phyloP scores from a whole-genome alignment of 2,888 invertebrate species.

The Rhynchonema sp. region DNA sequence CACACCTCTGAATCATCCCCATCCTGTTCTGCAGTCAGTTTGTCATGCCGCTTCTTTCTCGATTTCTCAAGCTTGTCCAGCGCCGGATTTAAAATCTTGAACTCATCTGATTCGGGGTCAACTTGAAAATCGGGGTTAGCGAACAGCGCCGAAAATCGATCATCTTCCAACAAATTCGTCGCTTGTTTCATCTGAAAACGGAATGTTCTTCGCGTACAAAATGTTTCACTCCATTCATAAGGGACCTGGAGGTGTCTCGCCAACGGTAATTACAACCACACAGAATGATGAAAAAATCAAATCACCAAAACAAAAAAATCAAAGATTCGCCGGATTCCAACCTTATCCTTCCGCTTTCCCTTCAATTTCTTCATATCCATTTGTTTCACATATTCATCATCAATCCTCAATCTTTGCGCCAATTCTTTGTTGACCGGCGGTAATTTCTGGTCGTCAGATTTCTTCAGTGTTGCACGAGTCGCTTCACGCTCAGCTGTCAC shows the following conservation, averaged over 20 bases:
- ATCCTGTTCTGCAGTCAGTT: not conserved
- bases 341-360: slow-evolving; percentile 38
- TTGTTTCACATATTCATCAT: slow-evolving; percentile 27
- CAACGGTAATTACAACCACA: no score
- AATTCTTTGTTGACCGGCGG: slow-evolving; percentile 74
- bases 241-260: no score
- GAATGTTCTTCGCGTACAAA: no score
- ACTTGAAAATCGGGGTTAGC: slow-evolving; percentile 78
- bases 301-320: slow-evolving; percentile 1
- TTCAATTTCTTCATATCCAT: slow-evolving; percentile 33
- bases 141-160: slow-evolving; percentile 72
- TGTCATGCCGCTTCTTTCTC: slow-evolving; percentile 3
- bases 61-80: slow-evolving; percentile 55
- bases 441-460: slow-evolving; percentile 41
- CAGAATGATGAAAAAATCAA: no score
- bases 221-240: no score
- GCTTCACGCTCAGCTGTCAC: not conserved
- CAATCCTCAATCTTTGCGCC: slow-evolving; percentile 60
- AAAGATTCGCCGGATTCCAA: no score
- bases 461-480: slow-evolving; percentile 19
- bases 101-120: slow-evolving; percentile 66
- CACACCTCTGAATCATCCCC: not conserved
- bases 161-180: slow-evolving; percentile 54
- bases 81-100: slow-evolving; percentile 61
- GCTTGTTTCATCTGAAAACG: slow-evolving; percentile 11